phyloP scores from a whole-genome alignment of 2,888 invertebrate species.

The Heliothis peltigera region DNA sequence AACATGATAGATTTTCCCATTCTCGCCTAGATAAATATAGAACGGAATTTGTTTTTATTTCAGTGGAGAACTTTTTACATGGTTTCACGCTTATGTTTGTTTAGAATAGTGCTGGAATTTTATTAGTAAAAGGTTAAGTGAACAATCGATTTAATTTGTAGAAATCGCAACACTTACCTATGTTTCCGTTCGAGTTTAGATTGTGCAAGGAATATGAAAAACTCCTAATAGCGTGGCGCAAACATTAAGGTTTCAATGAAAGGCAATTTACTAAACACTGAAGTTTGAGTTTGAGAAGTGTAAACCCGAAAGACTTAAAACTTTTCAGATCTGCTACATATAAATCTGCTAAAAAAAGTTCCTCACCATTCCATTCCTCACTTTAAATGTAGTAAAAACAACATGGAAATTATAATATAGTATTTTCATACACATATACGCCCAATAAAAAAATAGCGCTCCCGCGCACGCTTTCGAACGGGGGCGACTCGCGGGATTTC shows the following conservation, averaged over 20 bases:
- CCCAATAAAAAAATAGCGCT: conserved; percentile 58
- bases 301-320: background rate
- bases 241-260: conserved; percentile 6
- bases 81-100: conserved; percentile 31
- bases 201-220: conserved; percentile 27
- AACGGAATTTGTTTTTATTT: conserved; percentile 55
- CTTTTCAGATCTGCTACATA: conserved; percentile 2
- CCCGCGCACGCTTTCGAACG: conserved; percentile 40
- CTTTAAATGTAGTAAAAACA: conserved; percentile 35
- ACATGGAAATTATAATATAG: conserved; percentile 33
- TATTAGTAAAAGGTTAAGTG: conserved; percentile 7
- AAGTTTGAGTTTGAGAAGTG: no score
- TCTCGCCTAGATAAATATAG: conserved; percentile 53
- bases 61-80: conserved; percentile 27
- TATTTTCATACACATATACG: conserved; percentile 41
- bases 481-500: conserved; percentile 67
- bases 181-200: no score
- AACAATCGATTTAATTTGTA: conserved; percentile 12
- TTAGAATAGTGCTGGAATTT: conserved; percentile 23
- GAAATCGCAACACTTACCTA: background rate
- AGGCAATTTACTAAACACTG: background rate
- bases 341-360: background rate
- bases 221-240: background rate
- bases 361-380: conserved; percentile 15
- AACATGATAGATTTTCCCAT: conserved; percentile 70